These are phyloP conservation scores for Drosophila helvetica DNA, from an alignment of 2,888 invertebrate species.

Conservation along the genomic window DNA sequence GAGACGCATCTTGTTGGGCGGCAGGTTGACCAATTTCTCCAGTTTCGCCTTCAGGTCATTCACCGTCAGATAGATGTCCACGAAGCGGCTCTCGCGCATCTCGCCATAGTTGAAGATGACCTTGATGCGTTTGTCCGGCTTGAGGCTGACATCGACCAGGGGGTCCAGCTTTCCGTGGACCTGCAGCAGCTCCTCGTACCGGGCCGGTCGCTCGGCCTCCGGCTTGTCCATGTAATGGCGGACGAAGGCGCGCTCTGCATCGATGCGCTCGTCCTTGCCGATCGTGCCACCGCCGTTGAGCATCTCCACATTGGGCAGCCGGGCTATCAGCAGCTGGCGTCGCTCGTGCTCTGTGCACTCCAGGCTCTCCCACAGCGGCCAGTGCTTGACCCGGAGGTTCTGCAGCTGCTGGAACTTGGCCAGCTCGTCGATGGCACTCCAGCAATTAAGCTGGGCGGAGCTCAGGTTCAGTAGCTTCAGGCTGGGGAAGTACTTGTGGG, in stretches of 20 bases:
- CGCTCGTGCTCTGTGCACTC: constrained; percentile 95
- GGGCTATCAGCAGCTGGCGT: constrained; percentile 93
- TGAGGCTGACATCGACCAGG: constrained; percentile 93
- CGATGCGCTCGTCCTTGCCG: constrained; percentile 93
- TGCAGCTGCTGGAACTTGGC: constrained; percentile 92
- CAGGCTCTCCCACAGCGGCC: constrained; percentile 90
- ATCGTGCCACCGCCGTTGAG: constrained; percentile 96
- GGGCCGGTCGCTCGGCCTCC: constrained; percentile 91
- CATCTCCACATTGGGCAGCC: constrained; percentile 92
- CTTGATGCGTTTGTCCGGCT: constrained; percentile 93
- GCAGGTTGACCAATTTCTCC: constrained; percentile 92
- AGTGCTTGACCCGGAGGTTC: constrained; percentile 90
- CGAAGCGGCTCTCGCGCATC: constrained; percentile 89
- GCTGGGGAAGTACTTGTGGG: constrained; percentile 76
- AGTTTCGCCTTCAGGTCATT: constrained; percentile 91
- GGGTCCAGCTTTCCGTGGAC: constrained; percentile 96
- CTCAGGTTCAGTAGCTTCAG: constrained; percentile 93
- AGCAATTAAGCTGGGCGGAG: constrained; percentile 91
- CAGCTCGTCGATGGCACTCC: constrained; percentile 95
- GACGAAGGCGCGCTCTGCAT: constrained; percentile 96
- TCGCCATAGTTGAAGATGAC: constrained; percentile 92
- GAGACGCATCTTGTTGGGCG: constrained; percentile 93
- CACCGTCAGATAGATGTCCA: constrained; percentile 92
- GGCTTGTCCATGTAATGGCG: constrained; percentile 95
- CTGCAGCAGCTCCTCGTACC: constrained; percentile 90